Evolutionary conservation across 2,888 invertebrate genomes (phyloP).

Genomic region (Heliconius charithonia): DNA sequence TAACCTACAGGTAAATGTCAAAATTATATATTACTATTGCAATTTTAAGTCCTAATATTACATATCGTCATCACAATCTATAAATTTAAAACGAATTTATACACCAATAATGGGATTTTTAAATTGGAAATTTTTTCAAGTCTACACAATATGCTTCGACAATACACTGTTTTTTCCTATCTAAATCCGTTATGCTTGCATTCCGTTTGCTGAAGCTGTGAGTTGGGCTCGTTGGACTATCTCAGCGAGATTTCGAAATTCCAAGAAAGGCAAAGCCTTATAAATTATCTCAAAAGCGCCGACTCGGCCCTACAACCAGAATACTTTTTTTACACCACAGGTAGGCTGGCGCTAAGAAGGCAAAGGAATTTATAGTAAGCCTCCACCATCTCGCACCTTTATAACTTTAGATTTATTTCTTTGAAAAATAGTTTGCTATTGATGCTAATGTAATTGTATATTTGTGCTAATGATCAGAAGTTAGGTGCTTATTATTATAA

Average conservation of each 20-base stretch:
- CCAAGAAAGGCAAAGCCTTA: constrained; percentile 82
- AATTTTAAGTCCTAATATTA: neutral
- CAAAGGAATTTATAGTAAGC: constrained; percentile 75
- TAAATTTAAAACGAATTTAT: constrained; percentile 8
- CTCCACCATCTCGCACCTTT: constrained; percentile 41
- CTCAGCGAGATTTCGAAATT: constrained; percentile 82
- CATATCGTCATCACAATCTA: neutral
- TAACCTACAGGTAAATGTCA: no score
- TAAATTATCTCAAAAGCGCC: constrained; percentile 84
- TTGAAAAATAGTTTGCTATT: neutral
- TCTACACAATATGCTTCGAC: constrained; percentile 60
- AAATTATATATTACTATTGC: no score
- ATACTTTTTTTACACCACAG: constrained; percentile 81
- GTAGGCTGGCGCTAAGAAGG: constrained; percentile 82
- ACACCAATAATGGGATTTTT: constrained; percentile 41
- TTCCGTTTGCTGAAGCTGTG: constrained; percentile 76
- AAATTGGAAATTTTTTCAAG: constrained; percentile 49
- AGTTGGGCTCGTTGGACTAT: constrained; percentile 65
- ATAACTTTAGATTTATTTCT: constrained; percentile 9
- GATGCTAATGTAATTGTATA: neutral
- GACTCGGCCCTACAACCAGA: constrained; percentile 80
- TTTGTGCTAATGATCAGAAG: neutral
- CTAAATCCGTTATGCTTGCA: constrained; percentile 77
- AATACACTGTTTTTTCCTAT: constrained; percentile 76
- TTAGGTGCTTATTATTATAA: neutral